Percentiles rank a stretch among this genome's conserved stretches.
Conservation (phyloP, 2,113 vertebrate genomes). For the Poeciliopsis prolifica region DNA sequence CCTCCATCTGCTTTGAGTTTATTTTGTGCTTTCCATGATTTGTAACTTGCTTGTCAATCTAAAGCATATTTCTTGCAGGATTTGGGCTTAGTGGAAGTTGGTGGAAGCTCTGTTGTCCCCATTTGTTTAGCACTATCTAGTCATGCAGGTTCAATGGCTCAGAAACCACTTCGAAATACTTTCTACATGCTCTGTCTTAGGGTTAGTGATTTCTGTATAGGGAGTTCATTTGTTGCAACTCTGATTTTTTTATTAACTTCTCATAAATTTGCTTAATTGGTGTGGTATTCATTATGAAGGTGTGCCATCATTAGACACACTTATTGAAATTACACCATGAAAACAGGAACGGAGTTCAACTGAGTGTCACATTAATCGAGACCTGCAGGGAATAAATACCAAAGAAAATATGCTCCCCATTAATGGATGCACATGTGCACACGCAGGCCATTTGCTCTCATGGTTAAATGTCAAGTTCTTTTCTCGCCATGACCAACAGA, state of each 20-base stretch:
- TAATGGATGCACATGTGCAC: conserved; percentile 5
- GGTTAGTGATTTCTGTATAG: conserved; percentile 9
- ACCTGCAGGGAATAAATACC: conserved; percentile 28
- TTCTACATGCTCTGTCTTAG: background rate
- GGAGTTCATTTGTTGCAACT: conserved; percentile 28
- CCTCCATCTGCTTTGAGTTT: conserved; percentile 19
- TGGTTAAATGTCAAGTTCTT: conserved; percentile 10
- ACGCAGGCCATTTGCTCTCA: background rate
- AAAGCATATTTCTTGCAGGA: conserved; percentile 15
- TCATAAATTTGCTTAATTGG: conserved; percentile 47
- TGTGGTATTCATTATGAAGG: conserved; percentile 36
- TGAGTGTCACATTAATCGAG: conserved; percentile 49
- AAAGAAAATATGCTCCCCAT: conserved; percentile 30
- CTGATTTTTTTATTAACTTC: conserved; percentile 49
- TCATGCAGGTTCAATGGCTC: background rate
- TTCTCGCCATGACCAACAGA: conserved; percentile 5
- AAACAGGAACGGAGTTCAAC: conserved; percentile 51
- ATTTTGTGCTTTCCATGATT: conserved; percentile 20
- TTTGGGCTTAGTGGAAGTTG: conserved; percentile 3
- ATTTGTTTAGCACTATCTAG: background rate
- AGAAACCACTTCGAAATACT: background rate
- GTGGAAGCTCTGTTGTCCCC: background rate
- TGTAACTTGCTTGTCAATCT: conserved; percentile 18
- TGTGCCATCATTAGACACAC: conserved; percentile 34
- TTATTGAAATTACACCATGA: conserved; percentile 28